Conservation (phyloP, 1,140 invertebrate genomes). For the Drosophila pseudoobscura region DNA sequence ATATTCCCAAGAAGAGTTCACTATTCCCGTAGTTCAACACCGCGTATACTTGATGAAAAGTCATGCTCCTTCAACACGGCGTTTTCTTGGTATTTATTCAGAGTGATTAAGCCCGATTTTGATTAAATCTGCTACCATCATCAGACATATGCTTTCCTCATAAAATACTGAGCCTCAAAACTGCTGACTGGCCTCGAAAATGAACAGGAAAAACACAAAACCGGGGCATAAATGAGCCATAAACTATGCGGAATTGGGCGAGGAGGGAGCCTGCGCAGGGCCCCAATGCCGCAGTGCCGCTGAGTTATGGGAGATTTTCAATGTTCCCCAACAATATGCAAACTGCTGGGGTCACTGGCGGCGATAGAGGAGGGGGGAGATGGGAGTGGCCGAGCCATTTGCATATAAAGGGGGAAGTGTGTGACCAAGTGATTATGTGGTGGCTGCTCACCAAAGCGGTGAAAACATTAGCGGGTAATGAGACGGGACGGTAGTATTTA, state of each 20-base stretch:
- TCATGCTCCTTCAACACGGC: background rate
- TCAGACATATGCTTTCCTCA: constrained; percentile 25
- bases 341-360: constrained; percentile 5
- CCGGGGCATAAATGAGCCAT: constrained; percentile 29
- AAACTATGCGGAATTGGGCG: constrained; percentile 32
- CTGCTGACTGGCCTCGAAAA: constrained; percentile 31
- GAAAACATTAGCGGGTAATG: constrained; percentile 26
- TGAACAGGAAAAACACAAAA: constrained; percentile 6
- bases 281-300: background rate
- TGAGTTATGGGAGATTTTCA: constrained; percentile 46
- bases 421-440: constrained; percentile 37
- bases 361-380: background rate
- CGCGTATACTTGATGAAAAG: constrained; percentile 8
- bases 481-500: constrained; percentile 6
- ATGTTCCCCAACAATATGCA: constrained; percentile 45
- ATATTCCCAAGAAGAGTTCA: too few relatives aligned
- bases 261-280: background rate
- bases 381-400: constrained; percentile 19
- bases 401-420: constrained; percentile 24
- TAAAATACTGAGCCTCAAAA: constrained; percentile 21
- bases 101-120: constrained; percentile 27
- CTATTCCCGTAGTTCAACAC: background rate
- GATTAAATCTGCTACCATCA: constrained; percentile 40
- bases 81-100: background rate
- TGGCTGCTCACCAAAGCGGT: constrained; percentile 1